phyloP scores from a whole-genome alignment of 2,888 invertebrate species.

The Andricus curvator region DNA sequence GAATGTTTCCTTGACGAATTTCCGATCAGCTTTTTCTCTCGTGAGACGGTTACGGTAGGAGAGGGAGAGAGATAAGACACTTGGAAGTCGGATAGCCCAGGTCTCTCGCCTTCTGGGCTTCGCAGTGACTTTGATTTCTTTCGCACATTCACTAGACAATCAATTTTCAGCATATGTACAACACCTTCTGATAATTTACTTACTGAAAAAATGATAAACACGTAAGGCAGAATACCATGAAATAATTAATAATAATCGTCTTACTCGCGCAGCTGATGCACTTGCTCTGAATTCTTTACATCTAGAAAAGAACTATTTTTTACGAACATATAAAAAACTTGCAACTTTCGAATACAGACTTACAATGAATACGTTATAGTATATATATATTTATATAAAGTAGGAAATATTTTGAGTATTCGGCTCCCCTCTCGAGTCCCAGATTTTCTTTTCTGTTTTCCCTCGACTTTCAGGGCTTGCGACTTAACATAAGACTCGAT shows the following conservation, averaged over 20 bases:
- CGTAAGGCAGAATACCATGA: conserved; percentile 46
- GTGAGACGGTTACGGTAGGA: conserved; percentile 69
- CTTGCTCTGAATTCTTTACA: conserved; percentile 48
- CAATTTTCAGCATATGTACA: conserved; percentile 53
- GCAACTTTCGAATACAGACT: conserved; percentile 54
- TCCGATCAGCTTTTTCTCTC: conserved; percentile 51
- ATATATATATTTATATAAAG: conserved; percentile 73
- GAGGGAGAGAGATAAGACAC: conserved; percentile 72
- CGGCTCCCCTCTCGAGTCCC: conserved; percentile 62
- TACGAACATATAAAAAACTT: conserved; percentile 75
- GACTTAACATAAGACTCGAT: conserved; percentile 1
- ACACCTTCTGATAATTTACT: conserved; percentile 67
- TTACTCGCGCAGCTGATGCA: conserved; percentile 29
- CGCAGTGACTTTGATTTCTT: conserved; percentile 69
- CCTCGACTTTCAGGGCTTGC: background rate
- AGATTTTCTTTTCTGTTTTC: conserved; percentile 38
- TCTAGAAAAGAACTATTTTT: conserved; percentile 64
- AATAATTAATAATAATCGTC: conserved; percentile 53
- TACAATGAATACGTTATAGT: conserved; percentile 62
- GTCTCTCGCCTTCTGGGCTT: conserved; percentile 63
- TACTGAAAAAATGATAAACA: conserved; percentile 55
- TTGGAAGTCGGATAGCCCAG: conserved; percentile 73
- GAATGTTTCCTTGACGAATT: conserved; percentile 1
- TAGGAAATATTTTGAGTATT: conserved; percentile 77
- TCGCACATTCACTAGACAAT: conserved; percentile 57